phyloP scores from a whole-genome alignment of 35 echinoderm and acorn worm species.

The Apostichopus parvimensis region DNA sequence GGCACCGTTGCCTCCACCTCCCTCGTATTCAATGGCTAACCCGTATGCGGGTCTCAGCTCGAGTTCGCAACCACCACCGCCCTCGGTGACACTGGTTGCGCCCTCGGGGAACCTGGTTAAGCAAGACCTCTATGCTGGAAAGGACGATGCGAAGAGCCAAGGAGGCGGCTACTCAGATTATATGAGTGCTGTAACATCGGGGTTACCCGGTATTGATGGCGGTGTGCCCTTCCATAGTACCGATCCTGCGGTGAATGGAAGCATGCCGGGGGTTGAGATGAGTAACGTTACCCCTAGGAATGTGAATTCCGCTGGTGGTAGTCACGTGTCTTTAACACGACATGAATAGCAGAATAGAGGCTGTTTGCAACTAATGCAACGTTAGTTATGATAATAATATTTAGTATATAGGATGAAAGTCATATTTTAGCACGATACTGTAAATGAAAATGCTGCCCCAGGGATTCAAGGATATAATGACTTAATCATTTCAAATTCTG shows the following conservation, averaged over 20 bases:
- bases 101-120: slow-evolving; percentile 13
- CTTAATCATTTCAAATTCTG: too few species aligned
- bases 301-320: not conserved
- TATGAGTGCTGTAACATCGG: slow-evolving; percentile 24
- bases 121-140: not conserved
- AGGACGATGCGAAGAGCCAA: not conserved
- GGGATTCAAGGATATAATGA: too few species aligned
- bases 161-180: not conserved
- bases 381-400: too few species aligned
- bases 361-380: too few species aligned
- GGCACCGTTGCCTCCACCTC: not conserved
- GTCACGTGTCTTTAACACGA: not conserved
- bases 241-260: not conserved
- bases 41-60: not conserved
- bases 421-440: too few species aligned
- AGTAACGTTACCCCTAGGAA: not conserved
- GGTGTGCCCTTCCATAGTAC: not conserved
- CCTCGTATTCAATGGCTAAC: not conserved
- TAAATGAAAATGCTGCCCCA: too few species aligned
- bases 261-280: not conserved
- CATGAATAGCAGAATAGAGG: not conserved
- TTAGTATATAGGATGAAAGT: too few species aligned
- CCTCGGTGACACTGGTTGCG: slow-evolving; percentile 14
- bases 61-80: not conserved
- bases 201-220: slow-evolving; percentile 33